phyloP scores from a whole-genome alignment of 1,140 invertebrate species.

The Cryptotermes secundus region DNA sequence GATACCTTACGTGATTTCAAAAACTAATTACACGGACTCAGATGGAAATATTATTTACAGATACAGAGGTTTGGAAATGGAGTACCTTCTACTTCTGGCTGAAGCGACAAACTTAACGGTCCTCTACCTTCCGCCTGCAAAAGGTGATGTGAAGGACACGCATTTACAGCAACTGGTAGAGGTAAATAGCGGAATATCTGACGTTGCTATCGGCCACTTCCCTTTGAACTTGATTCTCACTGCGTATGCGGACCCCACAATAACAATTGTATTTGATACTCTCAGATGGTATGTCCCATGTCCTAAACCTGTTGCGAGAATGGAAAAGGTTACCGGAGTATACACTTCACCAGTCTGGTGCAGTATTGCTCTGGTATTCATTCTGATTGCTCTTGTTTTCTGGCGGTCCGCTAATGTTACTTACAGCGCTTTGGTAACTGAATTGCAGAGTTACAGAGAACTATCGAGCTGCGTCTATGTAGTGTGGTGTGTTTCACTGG shows the following conservation, averaged over 20 bases:
- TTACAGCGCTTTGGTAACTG: not conserved
- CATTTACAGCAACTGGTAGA: not conserved
- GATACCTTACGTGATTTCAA: not conserved
- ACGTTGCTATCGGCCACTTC: not conserved
- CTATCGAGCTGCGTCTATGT: not conserved
- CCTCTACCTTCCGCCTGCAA: not conserved
- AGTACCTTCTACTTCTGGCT: not conserved
- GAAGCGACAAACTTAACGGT: not conserved
- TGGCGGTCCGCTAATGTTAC: not conserved
- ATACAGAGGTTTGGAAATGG: not conserved
- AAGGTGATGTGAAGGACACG: not conserved
- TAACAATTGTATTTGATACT: not conserved
- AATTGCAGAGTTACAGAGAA: not conserved
- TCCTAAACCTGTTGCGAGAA: not conserved
- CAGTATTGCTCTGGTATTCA: not conserved
- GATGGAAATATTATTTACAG: not conserved
- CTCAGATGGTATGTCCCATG: not conserved
- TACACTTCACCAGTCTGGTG: not conserved
- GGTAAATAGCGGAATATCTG: not conserved
- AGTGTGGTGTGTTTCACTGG: not conserved
- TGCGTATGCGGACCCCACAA: not conserved
- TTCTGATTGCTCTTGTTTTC: not conserved
- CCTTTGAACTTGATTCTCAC: not conserved
- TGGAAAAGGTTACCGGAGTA: not conserved
- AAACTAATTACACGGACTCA: not conserved